phyloP scores from a whole-genome alignment of 2,113 vertebrate genomes.

The Lophotis ruficrista region DNA sequence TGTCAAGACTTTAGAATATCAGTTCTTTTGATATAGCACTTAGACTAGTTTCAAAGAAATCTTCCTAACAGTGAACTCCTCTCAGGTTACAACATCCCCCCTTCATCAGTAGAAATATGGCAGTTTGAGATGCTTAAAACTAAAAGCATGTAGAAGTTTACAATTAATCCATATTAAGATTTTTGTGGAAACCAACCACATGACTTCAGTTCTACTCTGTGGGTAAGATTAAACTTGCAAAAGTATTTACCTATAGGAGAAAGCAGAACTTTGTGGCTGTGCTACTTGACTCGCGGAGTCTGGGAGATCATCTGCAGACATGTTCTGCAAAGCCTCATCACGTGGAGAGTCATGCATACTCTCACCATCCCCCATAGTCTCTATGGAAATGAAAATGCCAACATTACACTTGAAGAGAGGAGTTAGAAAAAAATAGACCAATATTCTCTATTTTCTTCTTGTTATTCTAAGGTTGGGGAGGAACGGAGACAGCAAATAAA shows the following conservation, averaged over 20 bases:
- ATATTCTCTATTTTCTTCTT: not conserved
- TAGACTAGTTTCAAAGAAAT: not conserved
- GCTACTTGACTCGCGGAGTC: slow-evolving; percentile 98
- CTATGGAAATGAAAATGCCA: slow-evolving; percentile 61
- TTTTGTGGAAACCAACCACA: not conserved
- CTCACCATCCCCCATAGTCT: slow-evolving; percentile 87
- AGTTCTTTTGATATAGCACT: not conserved
- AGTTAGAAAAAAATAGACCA: not conserved
- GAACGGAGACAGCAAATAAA: not conserved
- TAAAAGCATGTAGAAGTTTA: not conserved
- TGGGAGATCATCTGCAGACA: slow-evolving; percentile 92
- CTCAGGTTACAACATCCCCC: not conserved
- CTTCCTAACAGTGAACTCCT: not conserved
- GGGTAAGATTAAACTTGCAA: not conserved
- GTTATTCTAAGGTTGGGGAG: not conserved
- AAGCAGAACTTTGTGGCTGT: slow-evolving; percentile 91
- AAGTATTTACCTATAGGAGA: slow-evolving; percentile 85
- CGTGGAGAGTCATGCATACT: slow-evolving; percentile 88
- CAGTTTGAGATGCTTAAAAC: not conserved
- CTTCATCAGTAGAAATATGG: not conserved
- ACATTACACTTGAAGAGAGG: not conserved
- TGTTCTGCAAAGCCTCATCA: slow-evolving; percentile 91
- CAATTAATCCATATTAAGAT: not conserved
- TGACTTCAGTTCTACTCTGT: not conserved
- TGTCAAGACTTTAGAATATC: not conserved